Base-by-base conservation (phyloP, 2,888 invertebrate species). In the Gortyna flavago region DNA sequence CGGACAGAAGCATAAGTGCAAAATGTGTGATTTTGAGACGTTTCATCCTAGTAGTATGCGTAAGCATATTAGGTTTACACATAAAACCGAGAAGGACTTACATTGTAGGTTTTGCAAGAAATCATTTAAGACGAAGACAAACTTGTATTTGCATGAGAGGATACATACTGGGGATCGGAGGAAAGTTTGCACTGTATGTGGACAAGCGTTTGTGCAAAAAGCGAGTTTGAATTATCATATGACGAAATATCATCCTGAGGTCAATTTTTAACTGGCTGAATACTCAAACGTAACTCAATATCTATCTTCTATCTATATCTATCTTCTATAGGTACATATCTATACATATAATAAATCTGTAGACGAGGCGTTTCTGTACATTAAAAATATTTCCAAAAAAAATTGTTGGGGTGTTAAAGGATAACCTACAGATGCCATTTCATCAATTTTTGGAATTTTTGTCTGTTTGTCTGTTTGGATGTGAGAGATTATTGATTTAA, bases 171-270 rank as follows among this genome's bases (percentile, higher is more conserved):
- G 95, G 0, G 96, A 96, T 35, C 89, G 93, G 66, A 89, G 94
- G 79, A 95, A 95, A 77, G 92, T 95, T 0, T 96, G 96, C 79
- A 85, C 84, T 1, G 91, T 91, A 0, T 96, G 96, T 71, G 93
- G 95, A 0, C 95, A 96, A 75, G 95, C 95, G 54, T 97, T 96
- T 75, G 96, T 96, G 0, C 96, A 96, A 81, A 96, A 96, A 82
- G 95, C 96, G 0, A 96, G 95, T 80, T 85, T 95, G 77, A 96
- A 96, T 81, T 96, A 95, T 82, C 95, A 96, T 64, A 96, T 96
- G 96, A 88, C 92, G 0, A 96, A 95, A 66, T 94, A 96, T 69
- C 96, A 96, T 77, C 95, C 96, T 0, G 94, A 90, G n/a, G 95
- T 95, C 1, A 92, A 92, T 62, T 95, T 91, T 87, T 95, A 89